phyloP scores from a whole-genome alignment of 2,888 invertebrate genomes.

The Nasonia oneida region DNA sequence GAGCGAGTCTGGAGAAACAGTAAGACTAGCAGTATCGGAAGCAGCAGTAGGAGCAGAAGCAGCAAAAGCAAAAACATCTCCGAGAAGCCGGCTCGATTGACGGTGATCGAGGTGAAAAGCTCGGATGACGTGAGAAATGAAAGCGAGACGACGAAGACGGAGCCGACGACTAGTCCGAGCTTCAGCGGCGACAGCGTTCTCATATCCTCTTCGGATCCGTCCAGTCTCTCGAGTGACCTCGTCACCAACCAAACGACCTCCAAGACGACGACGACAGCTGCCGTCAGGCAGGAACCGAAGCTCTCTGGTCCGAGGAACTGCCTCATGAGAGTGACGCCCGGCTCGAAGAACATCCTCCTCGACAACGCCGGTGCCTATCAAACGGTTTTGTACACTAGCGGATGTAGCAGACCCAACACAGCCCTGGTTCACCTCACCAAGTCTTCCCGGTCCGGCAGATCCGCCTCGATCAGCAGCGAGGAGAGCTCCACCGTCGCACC shows the following conservation, averaged over 20 bases:
- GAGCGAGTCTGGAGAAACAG: conserved; percentile 74
- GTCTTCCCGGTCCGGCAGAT: conserved; percentile 70
- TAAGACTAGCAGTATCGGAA: conserved; percentile 29
- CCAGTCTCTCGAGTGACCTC: conserved; percentile 75
- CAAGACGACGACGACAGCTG: conserved; percentile 54
- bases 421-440: conserved; percentile 75
- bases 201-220: conserved; percentile 77
- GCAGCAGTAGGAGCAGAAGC: conserved; percentile 68
- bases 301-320: conserved; percentile 86
- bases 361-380: conserved; percentile 89
- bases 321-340: conserved; percentile 88
- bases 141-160: conserved; percentile 66
- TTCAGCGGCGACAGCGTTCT: conserved; percentile 76
- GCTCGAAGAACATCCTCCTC: conserved; percentile 89
- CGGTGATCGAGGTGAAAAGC: conserved; percentile 74
- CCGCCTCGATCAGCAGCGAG: conserved; percentile 72
- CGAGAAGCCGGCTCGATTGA: conserved; percentile 65
- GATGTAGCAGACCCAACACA: conserved; percentile 70
- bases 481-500: conserved; percentile 29
- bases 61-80: conserved; percentile 36
- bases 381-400: conserved; percentile 85
- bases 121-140: conserved; percentile 68
- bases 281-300: conserved; percentile 39
- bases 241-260: conserved; percentile 54
- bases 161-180: conserved; percentile 74